A percentile compares a stretch with the other conserved stretches of the same genome.
These are phyloP conservation scores for Campoplex nolae DNA, from an alignment of 2,888 invertebrate genomes.

Conservation along the genomic window DNA sequence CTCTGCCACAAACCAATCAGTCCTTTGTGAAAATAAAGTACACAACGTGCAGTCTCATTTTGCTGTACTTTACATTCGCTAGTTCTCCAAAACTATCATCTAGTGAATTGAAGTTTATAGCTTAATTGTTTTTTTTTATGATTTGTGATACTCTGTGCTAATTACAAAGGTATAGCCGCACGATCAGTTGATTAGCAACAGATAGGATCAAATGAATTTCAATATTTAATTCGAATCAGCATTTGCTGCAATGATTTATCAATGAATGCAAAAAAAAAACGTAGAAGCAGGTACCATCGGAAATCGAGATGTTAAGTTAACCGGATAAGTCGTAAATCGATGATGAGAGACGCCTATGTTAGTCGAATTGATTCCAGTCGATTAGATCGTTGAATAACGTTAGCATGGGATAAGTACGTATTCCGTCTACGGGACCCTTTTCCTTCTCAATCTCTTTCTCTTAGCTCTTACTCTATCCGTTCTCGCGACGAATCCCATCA, in stretches of 20 bases:
- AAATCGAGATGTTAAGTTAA: background rate
- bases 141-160: background rate
- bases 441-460: constrained; percentile 22
- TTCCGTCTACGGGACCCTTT: constrained; percentile 36
- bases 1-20: background rate
- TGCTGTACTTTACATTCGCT: too few relatives aligned
- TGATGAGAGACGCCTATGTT: constrained; percentile 1
- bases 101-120: background rate
- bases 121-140: background rate
- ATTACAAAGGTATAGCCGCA: background rate
- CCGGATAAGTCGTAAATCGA: constrained; percentile 22
- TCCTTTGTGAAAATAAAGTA: background rate
- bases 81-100: background rate
- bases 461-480: constrained; percentile 32
- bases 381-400: constrained; percentile 39
- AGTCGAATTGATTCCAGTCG: constrained; percentile 39
- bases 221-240: background rate
- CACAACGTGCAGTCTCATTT: background rate
- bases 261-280: background rate
- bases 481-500: constrained; percentile 53
- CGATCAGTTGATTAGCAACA: background rate
- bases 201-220: background rate
- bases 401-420: constrained; percentile 10
- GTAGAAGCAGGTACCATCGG: background rate
- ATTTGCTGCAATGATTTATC: background rate